Conservation (phyloP, 2,888 invertebrate species). For the Eurytoma adleriae region DNA sequence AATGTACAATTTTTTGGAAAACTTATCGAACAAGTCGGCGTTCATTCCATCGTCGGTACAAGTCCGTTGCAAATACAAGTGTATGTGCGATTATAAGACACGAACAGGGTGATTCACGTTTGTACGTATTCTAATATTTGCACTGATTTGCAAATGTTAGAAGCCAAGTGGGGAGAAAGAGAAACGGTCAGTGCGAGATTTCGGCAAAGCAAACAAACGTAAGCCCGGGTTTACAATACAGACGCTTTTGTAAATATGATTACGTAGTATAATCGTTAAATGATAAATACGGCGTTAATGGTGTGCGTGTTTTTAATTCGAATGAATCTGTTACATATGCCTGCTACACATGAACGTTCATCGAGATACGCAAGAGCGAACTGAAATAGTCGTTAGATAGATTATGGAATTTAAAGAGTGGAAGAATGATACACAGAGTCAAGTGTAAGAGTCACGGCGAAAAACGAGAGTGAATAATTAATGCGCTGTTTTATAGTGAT, state of each 20-base stretch:
- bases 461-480: slow-evolving; percentile 43
- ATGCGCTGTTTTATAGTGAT: slow-evolving; percentile 57
- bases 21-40: slow-evolving; percentile 57
- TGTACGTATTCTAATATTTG: slow-evolving; percentile 48
- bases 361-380: slow-evolving; percentile 60
- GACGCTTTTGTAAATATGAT: slow-evolving; percentile 71
- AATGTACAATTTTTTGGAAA: slow-evolving; percentile 54
- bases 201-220: slow-evolving; percentile 47
- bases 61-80: slow-evolving; percentile 49
- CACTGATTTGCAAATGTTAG: slow-evolving; percentile 40
- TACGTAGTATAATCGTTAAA: slow-evolving; percentile 70
- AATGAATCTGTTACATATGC: slow-evolving; percentile 69
- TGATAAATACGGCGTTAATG: slow-evolving; percentile 69
- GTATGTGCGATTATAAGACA: slow-evolving; percentile 49
- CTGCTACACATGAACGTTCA: slow-evolving; percentile 53
- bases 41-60: slow-evolving; percentile 57
- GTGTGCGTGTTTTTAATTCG: slow-evolving; percentile 74
- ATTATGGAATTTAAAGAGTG: slow-evolving; percentile 56
- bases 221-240: slow-evolving; percentile 62
- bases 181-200: slow-evolving; percentile 38
- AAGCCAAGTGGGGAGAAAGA: slow-evolving; percentile 27
- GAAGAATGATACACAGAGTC: slow-evolving; percentile 53
- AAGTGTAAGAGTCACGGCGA: slow-evolving; percentile 45
- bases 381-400: slow-evolving; percentile 57
- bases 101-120: slow-evolving; percentile 53